Base-by-base conservation (phyloP, 2,888 invertebrate genomes). In the Imbricaverruca yamaguchii region DNA sequence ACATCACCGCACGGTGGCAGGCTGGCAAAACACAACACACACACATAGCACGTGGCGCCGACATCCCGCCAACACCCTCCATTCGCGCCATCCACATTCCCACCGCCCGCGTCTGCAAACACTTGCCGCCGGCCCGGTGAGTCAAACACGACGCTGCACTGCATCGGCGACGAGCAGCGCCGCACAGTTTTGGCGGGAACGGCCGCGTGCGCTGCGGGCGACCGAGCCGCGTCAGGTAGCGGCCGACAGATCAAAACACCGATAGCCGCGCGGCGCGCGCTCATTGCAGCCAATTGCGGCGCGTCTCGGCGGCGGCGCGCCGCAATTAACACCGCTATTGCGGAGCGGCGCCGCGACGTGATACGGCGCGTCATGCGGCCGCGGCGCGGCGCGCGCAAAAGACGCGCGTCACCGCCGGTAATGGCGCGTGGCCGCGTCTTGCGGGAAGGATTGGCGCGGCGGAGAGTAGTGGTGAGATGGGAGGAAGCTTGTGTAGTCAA, bases 391-490 rank as follows among this genome's bases (percentile, higher is more conserved):
- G 63, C 63, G 63, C 21, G 63, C 74, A 53, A 74, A 74, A 74
- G 18, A 21, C 21, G 74, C 74, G 74, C 74, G 74, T 74, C 74
- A 74, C 74, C 55, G 74, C 21, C 74, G 74, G 18, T 74, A 74
- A 74, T 74, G 74, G 55, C 65, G 65, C 65, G 65, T 23, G n/a
- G n/a, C 55, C 55, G 69, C 39, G 39, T 10, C 69, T 10, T 13
- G 8, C 74, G 18, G 74, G 15, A 74, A 74, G 74, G 74, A 55
- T 74, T 74, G 74, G 10, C 7, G 18, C 18, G 59, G 12, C 1
- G 59, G 12, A 15, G 59, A 7, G 59, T 15, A 13, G 59, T 59
- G 59, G 59, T 39, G 39, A 39, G 39, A 1, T 39, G 39, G 39
- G 1, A 3, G 39, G 39, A 39, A 39, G 39, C 39, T 4, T 39